A percentile compares a stretch with the other conserved stretches of the same genome.
These are phyloP conservation scores for Naso thynnoides DNA, from an alignment of 2,797 vertebrate genomes.

Conservation along the genomic window DNA sequence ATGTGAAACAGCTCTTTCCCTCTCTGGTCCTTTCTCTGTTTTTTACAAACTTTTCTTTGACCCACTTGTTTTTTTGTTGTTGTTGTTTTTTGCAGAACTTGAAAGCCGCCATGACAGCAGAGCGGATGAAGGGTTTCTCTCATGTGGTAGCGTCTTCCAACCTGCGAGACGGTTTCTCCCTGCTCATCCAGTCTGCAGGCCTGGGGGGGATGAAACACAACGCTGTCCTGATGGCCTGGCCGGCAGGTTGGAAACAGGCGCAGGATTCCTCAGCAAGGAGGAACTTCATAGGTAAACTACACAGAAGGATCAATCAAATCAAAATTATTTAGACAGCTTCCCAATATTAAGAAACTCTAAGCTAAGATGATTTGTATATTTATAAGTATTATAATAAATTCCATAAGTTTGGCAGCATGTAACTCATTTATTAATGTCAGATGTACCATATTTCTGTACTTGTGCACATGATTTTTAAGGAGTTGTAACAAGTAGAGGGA, in stretches of 20 bases:
- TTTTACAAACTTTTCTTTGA: not conserved
- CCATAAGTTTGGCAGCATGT: not conserved
- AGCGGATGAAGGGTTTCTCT: slow-evolving; percentile 95
- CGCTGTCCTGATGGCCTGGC: slow-evolving; percentile 95
- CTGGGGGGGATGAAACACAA: slow-evolving; percentile 98
- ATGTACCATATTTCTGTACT: not conserved
- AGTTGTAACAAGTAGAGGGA: not conserved
- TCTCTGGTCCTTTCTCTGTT: not conserved
- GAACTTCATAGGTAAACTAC: slow-evolving; percentile 91
- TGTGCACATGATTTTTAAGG: not conserved
- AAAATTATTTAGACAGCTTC: not conserved
- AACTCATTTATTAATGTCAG: not conserved
- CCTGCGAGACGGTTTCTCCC: slow-evolving; percentile 93
- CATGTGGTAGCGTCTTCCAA: slow-evolving; percentile 93
- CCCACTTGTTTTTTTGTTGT: too few species aligned
- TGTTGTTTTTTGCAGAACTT: slow-evolving; percentile 88
- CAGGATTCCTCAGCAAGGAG: slow-evolving; percentile 87
- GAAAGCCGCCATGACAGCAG: slow-evolving; percentile 88
- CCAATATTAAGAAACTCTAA: not conserved
- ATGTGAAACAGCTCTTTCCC: too few species aligned
- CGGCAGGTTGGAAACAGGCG: slow-evolving; percentile 86
- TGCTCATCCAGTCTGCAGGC: slow-evolving; percentile 95
- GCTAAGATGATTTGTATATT: not conserved
- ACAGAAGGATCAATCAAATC: not conserved
- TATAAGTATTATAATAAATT: not conserved